A percentile compares a stretch with the other conserved stretches of the same genome.
Evolutionary conservation across 2,797 vertebrate species (phyloP).

Genomic region (Eremophila alpestris): DNA sequence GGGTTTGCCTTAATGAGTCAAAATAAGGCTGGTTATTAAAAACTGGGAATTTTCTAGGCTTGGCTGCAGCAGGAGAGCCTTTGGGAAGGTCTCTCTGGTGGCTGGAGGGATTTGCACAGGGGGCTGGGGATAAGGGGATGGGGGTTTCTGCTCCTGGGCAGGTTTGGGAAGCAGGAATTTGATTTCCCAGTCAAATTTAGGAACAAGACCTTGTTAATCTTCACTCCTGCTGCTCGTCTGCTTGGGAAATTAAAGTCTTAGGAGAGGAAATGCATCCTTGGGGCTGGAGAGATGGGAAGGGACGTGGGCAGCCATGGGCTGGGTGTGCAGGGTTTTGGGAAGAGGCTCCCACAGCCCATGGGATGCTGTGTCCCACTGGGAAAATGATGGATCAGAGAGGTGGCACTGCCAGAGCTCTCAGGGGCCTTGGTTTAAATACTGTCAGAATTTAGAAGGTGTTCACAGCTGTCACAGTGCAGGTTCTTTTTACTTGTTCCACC

Average conservation of each 20-base stretch:
- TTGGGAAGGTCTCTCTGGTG: neutral
- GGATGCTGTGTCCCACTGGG: no score
- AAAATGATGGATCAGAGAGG: neutral
- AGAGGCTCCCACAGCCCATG: neutral
- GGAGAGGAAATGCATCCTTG: neutral
- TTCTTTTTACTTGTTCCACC: no score
- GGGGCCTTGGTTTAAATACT: neutral
- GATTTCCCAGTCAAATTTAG: neutral
- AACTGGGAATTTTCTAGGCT: neutral
- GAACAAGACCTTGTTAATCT: constrained; percentile 4
- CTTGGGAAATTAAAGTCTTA: constrained; percentile 38
- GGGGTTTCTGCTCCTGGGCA: constrained; percentile 22
- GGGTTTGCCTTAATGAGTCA: constrained; percentile 21
- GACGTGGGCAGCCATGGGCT: neutral
- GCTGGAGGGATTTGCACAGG: neutral
- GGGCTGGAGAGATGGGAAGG: neutral
- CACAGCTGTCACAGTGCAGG: no score
- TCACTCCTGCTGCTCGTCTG: neutral
- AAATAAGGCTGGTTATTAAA: neutral
- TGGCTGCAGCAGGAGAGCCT: neutral
- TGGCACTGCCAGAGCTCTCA: accelerated
- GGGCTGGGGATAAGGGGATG: neutral
- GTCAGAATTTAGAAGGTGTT: neutral
- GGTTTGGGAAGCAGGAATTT: neutral
- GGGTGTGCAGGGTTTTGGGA: neutral